These are phyloP conservation scores for Phyllotreta striolata DNA, from an alignment of 2,888 invertebrate genomes.

Conservation along the genomic window DNA sequence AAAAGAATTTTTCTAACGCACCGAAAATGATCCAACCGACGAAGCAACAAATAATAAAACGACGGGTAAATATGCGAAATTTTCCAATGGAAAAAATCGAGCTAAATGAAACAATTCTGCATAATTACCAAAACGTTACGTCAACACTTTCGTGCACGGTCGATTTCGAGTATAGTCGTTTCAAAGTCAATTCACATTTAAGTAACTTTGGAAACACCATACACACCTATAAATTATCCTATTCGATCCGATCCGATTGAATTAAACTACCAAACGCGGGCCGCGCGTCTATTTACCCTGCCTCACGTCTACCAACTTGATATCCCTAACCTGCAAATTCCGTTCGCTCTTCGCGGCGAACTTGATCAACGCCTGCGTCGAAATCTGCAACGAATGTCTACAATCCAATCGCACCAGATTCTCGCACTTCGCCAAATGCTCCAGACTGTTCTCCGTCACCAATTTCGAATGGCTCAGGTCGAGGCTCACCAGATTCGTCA, in stretches of 20 bases:
- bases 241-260: not conserved
- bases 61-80: no score
- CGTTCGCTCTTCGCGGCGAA: constrained; percentile 83
- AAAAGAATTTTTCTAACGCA: no score
- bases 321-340: constrained; percentile 80
- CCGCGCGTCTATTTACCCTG: constrained; percentile 35
- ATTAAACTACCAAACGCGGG: not conserved
- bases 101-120: no score
- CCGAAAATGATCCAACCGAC: no score
- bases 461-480: constrained; percentile 84
- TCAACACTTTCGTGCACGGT: no score
- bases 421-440: constrained; percentile 80
- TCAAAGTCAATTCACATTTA: no score
- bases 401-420: constrained; percentile 77
- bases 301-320: constrained; percentile 73
- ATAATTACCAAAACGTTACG: no score
- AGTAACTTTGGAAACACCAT: no score
- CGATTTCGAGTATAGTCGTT: no score
- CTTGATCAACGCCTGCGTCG: constrained; percentile 82
- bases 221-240: not conserved
- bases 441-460: constrained; percentile 82
- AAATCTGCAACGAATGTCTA: constrained; percentile 81
- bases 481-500: constrained; percentile 73
- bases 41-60: no score
- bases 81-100: no score